Evolutionary conservation across 2,888 invertebrate genomes (phyloP).

Genomic region (Chrysolina haemoptera): DNA sequence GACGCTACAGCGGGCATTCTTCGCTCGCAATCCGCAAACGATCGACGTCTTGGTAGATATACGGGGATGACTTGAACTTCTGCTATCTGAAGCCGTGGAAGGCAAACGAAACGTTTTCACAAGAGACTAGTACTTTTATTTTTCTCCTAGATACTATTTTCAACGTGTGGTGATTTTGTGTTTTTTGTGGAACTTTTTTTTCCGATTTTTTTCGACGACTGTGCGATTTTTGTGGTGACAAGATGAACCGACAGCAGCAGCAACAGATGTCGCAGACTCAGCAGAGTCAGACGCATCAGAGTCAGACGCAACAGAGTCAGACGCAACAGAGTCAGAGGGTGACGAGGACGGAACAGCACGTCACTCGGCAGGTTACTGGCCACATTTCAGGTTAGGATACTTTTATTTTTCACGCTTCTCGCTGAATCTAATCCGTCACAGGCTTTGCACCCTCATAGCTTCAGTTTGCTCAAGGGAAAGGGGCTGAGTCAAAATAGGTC

Average conservation of each 20-base stretch:
- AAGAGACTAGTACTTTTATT: constrained; percentile 61
- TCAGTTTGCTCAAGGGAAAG: background rate
- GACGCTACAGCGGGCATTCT: constrained; percentile 75
- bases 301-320: constrained; percentile 69
- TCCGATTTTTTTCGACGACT: constrained; percentile 53
- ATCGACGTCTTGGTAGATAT: constrained; percentile 90
- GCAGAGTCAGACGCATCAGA: constrained; percentile 71
- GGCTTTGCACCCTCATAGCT: background rate
- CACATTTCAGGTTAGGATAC: constrained; percentile 77
- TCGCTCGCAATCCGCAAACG: constrained; percentile 93
- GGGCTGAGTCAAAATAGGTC: background rate
- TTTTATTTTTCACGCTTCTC: constrained; percentile 43
- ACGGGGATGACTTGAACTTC: constrained; percentile 83
- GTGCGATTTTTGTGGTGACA: constrained; percentile 69
- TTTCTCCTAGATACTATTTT: constrained; percentile 50
- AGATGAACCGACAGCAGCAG: constrained; percentile 85
- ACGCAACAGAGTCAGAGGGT: constrained; percentile 74
- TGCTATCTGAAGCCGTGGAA: constrained; percentile 76
- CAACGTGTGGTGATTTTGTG: constrained; percentile 66
- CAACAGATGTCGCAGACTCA: constrained; percentile 61
- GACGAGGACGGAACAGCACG: constrained; percentile 83
- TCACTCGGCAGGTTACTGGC: constrained; percentile 83
- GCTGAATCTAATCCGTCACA: constrained; percentile 8
- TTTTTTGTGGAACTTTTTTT: constrained; percentile 61
- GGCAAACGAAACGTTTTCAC: constrained; percentile 61